These are phyloP conservation scores for Palythoa grandiflora DNA, from an alignment of 92 coral and sea anemone species.

Conservation along the genomic window DNA sequence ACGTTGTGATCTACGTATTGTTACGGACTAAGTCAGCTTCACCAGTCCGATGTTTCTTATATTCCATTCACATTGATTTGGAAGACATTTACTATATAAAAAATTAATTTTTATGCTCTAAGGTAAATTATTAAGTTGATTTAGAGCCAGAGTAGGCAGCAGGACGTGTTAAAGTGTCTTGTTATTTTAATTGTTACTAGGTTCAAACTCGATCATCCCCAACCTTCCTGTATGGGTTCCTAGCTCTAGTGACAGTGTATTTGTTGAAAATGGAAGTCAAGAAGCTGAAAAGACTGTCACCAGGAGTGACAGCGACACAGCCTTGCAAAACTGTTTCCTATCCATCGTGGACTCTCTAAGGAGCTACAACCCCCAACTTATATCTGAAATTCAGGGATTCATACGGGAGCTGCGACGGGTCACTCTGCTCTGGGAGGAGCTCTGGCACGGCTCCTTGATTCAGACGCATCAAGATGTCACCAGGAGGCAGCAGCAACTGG, in stretches of 20 bases:
- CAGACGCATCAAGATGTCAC: constrained; percentile 97
- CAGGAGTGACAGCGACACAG: constrained; percentile 76
- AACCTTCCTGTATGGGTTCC: constrained; percentile 44
- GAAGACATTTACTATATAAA: no score
- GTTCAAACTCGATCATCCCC: constrained; percentile 33
- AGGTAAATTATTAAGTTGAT: no score
- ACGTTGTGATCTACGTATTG: no score
- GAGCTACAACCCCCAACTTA: constrained; percentile 81
- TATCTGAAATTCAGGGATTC: constrained; percentile 91
- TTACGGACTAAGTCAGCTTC: no score
- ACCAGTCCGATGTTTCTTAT: no score
- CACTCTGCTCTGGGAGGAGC: constrained; percentile 96
- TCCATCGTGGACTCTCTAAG: constrained; percentile 94
- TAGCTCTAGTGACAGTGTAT: constrained; percentile 11
- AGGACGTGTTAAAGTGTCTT: neutral
- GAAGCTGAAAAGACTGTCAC: constrained; percentile 47
- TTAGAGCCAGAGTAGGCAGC: no score
- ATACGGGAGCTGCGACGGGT: constrained; percentile 92
- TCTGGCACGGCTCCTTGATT: constrained; percentile 96
- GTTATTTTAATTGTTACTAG: neutral
- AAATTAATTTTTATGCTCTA: no score
- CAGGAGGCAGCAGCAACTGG: constrained; percentile 91
- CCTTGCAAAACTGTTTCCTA: constrained; percentile 86
- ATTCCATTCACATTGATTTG: no score
- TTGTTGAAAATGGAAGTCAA: constrained; percentile 30